Base-by-base conservation (phyloP, 2,797 vertebrate species). In the Scyliorhinus canicula region DNA sequence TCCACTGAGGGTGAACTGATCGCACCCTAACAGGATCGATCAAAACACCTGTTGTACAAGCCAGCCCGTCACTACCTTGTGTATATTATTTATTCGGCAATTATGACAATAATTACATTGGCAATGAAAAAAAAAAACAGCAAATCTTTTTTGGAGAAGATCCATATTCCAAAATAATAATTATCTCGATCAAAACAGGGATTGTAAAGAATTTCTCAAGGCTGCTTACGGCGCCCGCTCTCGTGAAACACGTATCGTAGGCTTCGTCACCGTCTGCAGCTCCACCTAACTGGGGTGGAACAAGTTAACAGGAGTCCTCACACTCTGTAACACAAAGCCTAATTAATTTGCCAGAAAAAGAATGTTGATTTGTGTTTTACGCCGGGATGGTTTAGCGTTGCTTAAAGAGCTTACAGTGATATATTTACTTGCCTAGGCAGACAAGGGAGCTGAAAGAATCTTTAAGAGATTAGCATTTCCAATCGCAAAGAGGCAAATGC, bases 131-230 rank as follows among this genome's bases (percentile, higher is more conserved):
- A 77, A 63, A 60, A 65, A 44, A 21, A 57, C 3, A 44, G 60
- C 60, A 11, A 60, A n/a, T 91, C 60, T 91, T 44, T n/a, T 40
- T 91, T 91, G 88, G 88, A 91, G 40, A 65, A 65, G 88, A 91
- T 91, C 88, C 88, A 91, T 65, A 91, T 65, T 91, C 60, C 57
- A 91, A 91, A 91, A 91, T 91, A 91, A 91, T 91, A 91, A 91
- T 91, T 91, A 91, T 91, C 88, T 91, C 19, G 88, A 91, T 91
- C 88, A 91, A 91, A 91, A 65, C 88, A 91, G n/a, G 60, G 88
- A 90, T 90, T 90, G 40, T 60, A 60, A 90, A 90, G 86, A 65
- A 44, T 65, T 65, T 63, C 35, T 44, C n/a, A 91, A 91, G 88
- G 44, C 60, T 91, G 88, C 57, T 65, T 91, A 19, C 60, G n/a